phyloP scores from a whole-genome alignment of 1,140 invertebrate species.

The Zeugodacus cucurbitae region DNA sequence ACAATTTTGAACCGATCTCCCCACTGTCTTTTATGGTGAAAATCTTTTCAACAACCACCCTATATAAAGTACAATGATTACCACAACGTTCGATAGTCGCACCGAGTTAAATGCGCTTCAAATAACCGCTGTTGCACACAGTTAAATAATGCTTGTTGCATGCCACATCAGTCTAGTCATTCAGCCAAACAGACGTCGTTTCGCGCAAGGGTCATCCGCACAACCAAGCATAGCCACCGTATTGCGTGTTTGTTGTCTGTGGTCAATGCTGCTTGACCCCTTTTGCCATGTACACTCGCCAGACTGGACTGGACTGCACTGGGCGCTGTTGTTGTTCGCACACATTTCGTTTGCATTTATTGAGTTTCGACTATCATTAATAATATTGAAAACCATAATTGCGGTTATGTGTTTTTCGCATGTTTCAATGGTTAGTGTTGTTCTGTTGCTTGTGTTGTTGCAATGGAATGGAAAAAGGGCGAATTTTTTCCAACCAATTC shows the following conservation, averaged over 20 bases:
- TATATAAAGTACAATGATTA: neutral
- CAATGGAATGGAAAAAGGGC: neutral
- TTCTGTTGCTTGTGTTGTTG: neutral
- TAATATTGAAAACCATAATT: conserved; percentile 39
- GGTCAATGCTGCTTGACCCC: conserved; percentile 25
- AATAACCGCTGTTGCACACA: neutral
- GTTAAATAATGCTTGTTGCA: conserved; percentile 28
- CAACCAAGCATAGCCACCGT: neutral
- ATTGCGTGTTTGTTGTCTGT: conserved; percentile 32
- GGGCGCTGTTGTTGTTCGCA: neutral
- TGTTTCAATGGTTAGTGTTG: neutral
- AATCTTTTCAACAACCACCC: neutral
- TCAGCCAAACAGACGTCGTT: neutral
- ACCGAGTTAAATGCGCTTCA: neutral
- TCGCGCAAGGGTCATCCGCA: conserved; percentile 2
- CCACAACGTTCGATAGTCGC: neutral
- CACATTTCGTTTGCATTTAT: conserved; percentile 24
- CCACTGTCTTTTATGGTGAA: too few relatives aligned
- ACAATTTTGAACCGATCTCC: too few relatives aligned
- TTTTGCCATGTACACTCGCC: neutral
- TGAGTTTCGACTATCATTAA: conserved; percentile 37
- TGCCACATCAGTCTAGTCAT: conserved; percentile 25
- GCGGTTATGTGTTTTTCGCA: conserved; percentile 37
- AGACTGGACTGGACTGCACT: neutral
- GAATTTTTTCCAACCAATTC: neutral